Evolutionary conservation across 1,140 invertebrate species (phyloP).

Genomic region (Pogonomyrmex californicus): DNA sequence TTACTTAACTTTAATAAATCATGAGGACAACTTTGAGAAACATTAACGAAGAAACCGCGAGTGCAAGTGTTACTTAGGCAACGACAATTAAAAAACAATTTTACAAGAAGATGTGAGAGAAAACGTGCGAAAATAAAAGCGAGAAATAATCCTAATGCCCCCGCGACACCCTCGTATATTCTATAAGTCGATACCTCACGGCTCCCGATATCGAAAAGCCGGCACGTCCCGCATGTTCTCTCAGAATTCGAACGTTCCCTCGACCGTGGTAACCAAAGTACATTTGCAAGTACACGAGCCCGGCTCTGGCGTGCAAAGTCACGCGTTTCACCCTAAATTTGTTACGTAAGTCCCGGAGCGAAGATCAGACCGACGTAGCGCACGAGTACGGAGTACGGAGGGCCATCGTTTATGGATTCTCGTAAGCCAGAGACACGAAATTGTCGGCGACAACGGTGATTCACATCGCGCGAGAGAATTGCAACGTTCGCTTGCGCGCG

Average conservation of each 20-base stretch:
- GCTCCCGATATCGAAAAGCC: constrained; percentile 13
- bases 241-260: constrained; percentile 1
- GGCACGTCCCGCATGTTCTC: background rate
- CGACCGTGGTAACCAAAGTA: constrained; percentile 1
- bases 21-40: background rate
- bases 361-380: background rate
- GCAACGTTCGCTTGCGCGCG: constrained; percentile 71
- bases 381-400: background rate
- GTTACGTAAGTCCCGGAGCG: constrained; percentile 13
- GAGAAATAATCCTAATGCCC: constrained; percentile 2
- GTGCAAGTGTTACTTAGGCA: background rate
- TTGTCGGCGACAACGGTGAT: constrained; percentile 74
- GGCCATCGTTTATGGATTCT: constrained; percentile 73
- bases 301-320: background rate
- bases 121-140: background rate
- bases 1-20: constrained; percentile 5
- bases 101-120: background rate
- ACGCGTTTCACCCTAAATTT: constrained; percentile 10
- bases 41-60: background rate
- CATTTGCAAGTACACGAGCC: constrained; percentile 23
- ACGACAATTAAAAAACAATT: background rate
- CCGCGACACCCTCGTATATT: background rate
- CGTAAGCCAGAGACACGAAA: constrained; percentile 79
- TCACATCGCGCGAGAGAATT: constrained; percentile 78
- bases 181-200: constrained; percentile 3